Percentiles rank a stretch among this genome's conserved stretches.
Conservation (phyloP, 2,888 invertebrate genomes). For the Mantis religiosa region DNA sequence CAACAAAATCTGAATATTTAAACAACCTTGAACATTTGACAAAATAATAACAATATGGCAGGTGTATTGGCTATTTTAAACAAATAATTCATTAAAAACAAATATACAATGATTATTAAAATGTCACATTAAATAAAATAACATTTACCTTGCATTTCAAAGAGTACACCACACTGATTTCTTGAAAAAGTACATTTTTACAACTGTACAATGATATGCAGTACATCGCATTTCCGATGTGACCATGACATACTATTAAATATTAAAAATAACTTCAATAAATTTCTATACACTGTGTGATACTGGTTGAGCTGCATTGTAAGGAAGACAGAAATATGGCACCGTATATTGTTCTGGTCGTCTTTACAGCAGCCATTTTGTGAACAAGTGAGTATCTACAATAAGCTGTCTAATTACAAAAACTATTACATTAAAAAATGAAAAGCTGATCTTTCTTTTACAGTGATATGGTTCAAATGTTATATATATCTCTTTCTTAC, state of each 20-base stretch:
- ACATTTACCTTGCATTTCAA: background rate
- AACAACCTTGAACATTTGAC: background rate
- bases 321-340: background rate
- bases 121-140: background rate
- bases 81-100: background rate
- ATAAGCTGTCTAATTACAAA: background rate
- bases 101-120: background rate
- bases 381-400: background rate
- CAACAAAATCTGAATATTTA: background rate
- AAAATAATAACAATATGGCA: background rate
- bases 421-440: background rate
- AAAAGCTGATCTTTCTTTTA: background rate
- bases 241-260: background rate
- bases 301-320: background rate
- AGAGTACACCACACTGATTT: background rate
- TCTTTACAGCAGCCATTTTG: background rate
- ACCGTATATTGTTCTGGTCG: background rate
- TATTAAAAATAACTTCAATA: background rate
- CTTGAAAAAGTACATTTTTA: background rate
- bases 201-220: background rate
- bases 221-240: background rate
- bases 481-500: background rate
- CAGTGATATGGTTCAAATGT: background rate
- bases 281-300: background rate
- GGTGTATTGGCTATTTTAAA: background rate